These are phyloP conservation scores for Meteorus sp. DNA, from an alignment of 1,140 invertebrate genomes.

Conservation along the genomic window DNA sequence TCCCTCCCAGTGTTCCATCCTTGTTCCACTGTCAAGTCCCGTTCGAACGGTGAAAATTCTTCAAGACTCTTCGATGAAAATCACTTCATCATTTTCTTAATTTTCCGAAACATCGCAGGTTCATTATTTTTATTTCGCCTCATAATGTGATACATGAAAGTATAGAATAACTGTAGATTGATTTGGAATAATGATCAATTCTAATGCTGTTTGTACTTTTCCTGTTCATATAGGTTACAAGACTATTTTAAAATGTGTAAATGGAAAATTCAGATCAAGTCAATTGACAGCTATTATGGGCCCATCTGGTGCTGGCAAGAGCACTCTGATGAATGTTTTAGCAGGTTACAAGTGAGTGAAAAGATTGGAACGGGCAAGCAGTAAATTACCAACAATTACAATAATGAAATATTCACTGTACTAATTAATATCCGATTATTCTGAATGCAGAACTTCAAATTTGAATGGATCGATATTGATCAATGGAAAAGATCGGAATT, in stretches of 20 bases:
- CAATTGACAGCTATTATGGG: constrained; percentile 92
- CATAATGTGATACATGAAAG: too few relatives aligned
- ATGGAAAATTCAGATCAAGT: constrained; percentile 76
- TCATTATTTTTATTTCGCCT: too few relatives aligned
- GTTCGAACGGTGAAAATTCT: too few relatives aligned
- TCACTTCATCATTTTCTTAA: background rate
- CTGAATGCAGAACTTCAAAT: constrained; percentile 73
- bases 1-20: too few relatives aligned
- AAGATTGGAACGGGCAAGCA: too few relatives aligned
- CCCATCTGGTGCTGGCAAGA: constrained; percentile 91
- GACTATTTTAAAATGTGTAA: constrained; percentile 82
- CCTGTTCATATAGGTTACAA: constrained; percentile 64
- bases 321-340: constrained; percentile 87
- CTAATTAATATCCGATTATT: too few relatives aligned
- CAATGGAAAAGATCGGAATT: constrained; percentile 83
- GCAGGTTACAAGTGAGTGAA: constrained; percentile 84
- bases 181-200: background rate
- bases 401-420: too few relatives aligned
- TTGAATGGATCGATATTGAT: constrained; percentile 77
- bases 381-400: too few relatives aligned
- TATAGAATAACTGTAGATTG: too few relatives aligned
- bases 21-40: too few relatives aligned
- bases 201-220: background rate
- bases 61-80: background rate
- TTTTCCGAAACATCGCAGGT: too few relatives aligned